These are phyloP conservation scores for Vandiemenella viatica DNA, from an alignment of 2,888 invertebrate species.

Conservation along the genomic window DNA sequence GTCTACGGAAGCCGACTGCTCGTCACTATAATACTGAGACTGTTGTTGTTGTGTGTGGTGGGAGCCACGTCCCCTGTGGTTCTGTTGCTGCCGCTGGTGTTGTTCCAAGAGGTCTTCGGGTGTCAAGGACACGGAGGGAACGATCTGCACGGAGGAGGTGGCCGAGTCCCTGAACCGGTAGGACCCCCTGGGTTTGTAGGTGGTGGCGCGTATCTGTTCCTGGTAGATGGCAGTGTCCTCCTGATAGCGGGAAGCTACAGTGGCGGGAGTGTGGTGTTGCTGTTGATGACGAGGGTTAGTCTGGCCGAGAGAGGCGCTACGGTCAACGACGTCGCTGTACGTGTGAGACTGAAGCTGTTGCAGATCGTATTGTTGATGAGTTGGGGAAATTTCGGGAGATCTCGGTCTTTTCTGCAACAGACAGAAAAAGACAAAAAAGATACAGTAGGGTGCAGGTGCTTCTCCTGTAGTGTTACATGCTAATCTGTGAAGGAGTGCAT, in stretches of 20 bases:
- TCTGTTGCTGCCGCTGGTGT: too few relatives aligned
- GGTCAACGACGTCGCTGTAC: background rate
- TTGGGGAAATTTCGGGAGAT: conserved; percentile 14
- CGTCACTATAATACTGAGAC: too few relatives aligned
- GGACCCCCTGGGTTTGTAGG: conserved; percentile 8
- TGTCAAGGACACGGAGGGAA: conserved; percentile 17
- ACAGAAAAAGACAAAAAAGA: conserved; percentile 16
- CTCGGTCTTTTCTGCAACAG: conserved; percentile 20
- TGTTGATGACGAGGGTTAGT: conserved; percentile 14
- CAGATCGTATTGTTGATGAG: conserved; percentile 7
- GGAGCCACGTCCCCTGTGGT: too few relatives aligned
- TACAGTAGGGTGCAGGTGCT: background rate
- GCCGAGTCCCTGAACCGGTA: background rate
- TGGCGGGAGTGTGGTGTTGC: conserved; percentile 4
- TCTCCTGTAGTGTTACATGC: conserved; percentile 6
- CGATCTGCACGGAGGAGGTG: conserved; percentile 16
- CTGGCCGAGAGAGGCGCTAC: background rate
- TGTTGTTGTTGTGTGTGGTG: too few relatives aligned
- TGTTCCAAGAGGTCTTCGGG: conserved; percentile 10
- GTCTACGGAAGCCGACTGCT: too few relatives aligned
- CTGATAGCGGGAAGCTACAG: conserved; percentile 1
- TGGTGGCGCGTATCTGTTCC: conserved; percentile 10
- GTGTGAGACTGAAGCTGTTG: conserved; percentile 2
- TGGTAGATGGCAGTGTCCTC: background rate
- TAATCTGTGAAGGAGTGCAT: conserved; percentile 6